Evolutionary conservation across 1,140 invertebrate species (phyloP).

Genomic region (Armadillidium nasatum): DNA sequence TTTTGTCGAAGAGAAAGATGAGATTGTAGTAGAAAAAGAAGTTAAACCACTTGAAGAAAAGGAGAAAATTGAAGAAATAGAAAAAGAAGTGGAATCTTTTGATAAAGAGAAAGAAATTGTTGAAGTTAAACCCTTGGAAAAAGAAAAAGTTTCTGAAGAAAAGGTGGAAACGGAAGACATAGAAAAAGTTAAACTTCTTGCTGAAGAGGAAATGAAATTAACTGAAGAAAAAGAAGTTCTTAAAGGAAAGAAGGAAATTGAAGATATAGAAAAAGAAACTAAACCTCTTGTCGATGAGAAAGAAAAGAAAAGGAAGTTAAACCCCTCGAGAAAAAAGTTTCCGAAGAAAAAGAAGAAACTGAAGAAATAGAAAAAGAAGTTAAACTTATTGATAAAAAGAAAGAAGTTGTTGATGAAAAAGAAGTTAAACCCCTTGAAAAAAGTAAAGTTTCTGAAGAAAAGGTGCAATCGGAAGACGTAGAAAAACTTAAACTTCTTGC

Average conservation of each 20-base stretch:
- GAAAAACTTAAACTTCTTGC: slow-evolving; percentile 33
- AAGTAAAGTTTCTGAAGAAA: slow-evolving; percentile 28
- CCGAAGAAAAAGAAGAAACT: background rate
- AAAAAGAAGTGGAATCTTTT: background rate
- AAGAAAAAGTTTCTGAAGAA: background rate
- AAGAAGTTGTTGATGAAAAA: background rate
- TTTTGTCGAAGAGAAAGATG: slow-evolving; percentile 19
- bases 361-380: background rate
- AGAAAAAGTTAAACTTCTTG: slow-evolving; percentile 21
- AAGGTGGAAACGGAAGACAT: background rate
- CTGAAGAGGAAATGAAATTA: background rate
- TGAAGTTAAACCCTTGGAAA: background rate
- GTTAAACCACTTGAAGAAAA: slow-evolving; percentile 14
- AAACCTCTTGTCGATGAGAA: no score
- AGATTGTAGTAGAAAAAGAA: background rate
- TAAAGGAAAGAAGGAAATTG: background rate
- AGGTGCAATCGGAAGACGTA: no score
- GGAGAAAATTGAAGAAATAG: background rate
- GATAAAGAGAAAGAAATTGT: background rate
- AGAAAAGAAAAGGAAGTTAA: slow-evolving; percentile 45
- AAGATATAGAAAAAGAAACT: no score
- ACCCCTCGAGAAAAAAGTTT: background rate
- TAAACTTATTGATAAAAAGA: background rate
- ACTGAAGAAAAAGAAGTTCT: background rate
- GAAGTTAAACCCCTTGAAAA: no score